phyloP scores from a whole-genome alignment of 2,888 invertebrate species.

The Dasysyrphus albostriatus region DNA sequence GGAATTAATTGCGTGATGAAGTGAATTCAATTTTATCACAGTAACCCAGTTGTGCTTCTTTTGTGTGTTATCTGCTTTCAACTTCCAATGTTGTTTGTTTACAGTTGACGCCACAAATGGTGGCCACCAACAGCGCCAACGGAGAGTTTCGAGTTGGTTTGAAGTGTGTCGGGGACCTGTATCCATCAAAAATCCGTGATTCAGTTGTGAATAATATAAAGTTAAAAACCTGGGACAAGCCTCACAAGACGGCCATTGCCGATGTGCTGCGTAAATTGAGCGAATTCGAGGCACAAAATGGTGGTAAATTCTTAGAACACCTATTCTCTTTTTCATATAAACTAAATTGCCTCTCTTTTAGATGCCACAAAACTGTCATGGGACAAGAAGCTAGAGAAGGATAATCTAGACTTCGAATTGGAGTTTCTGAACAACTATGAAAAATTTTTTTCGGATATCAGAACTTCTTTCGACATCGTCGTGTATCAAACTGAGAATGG shows the following conservation, averaged over 20 bases:
- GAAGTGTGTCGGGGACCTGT: constrained; percentile 93
- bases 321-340: neutral
- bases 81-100: constrained; percentile 19
- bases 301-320: constrained; percentile 82
- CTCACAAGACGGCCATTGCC: constrained; percentile 91
- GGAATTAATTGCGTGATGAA: constrained; percentile 23
- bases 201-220: constrained; percentile 91
- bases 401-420: constrained; percentile 94
- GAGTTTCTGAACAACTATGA: constrained; percentile 93
- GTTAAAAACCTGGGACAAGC: constrained; percentile 93
- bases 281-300: constrained; percentile 89
- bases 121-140: constrained; percentile 89
- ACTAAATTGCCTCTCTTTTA: constrained; percentile 52
- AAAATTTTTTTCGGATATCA: constrained; percentile 94
- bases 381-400: constrained; percentile 92
- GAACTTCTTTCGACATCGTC: constrained; percentile 96
- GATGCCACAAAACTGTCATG: constrained; percentile 85
- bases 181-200: constrained; percentile 92
- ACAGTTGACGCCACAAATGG: constrained; percentile 80
- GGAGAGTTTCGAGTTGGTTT: constrained; percentile 94
- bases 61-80: constrained; percentile 19
- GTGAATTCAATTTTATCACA: constrained; percentile 12
- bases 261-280: constrained; percentile 90
- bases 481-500: constrained; percentile 95
- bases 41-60: too few relatives aligned